These are phyloP conservation scores for Pseudomyrmex sp. DNA, from an alignment of 1,140 invertebrate genomes.

Conservation along the genomic window DNA sequence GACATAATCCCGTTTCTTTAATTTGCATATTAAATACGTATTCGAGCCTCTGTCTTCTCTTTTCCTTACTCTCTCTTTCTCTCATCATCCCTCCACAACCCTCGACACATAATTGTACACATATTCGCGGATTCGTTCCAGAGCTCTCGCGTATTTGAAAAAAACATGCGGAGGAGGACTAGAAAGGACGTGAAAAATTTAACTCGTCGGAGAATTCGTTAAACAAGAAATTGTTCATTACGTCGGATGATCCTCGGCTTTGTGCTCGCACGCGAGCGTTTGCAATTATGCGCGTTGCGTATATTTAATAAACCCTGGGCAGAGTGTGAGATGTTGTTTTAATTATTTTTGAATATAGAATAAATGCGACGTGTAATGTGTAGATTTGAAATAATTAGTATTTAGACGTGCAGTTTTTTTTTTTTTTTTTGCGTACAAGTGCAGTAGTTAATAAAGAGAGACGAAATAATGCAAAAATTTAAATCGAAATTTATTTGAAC, in stretches of 20 bases:
- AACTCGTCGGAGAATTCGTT: conserved; percentile 41
- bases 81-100: conserved; percentile 58
- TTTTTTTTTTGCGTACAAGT: not conserved
- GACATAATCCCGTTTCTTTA: conserved; percentile 75
- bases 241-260: conserved; percentile 41
- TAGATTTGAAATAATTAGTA: conserved; percentile 16
- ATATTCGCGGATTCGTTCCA: conserved; percentile 67
- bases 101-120: conserved; percentile 64
- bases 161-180: not conserved
- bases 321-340: not conserved
- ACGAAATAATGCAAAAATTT: not conserved
- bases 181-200: conserved; percentile 18
- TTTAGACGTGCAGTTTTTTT: not conserved
- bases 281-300: conserved; percentile 30
- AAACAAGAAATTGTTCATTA: conserved; percentile 61
- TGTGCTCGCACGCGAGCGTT: conserved; percentile 24
- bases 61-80: conserved; percentile 41
- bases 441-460: not conserved
- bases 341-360: conserved; percentile 19
- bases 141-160: conserved; percentile 49
- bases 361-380: not conserved
- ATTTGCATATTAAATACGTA: conserved; percentile 79
- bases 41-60: conserved; percentile 45
- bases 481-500: not conserved
- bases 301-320: conserved; percentile 8